These are phyloP conservation scores for Helicoverpa zea DNA, from an alignment of 1,140 invertebrate species.

Conservation along the genomic window DNA sequence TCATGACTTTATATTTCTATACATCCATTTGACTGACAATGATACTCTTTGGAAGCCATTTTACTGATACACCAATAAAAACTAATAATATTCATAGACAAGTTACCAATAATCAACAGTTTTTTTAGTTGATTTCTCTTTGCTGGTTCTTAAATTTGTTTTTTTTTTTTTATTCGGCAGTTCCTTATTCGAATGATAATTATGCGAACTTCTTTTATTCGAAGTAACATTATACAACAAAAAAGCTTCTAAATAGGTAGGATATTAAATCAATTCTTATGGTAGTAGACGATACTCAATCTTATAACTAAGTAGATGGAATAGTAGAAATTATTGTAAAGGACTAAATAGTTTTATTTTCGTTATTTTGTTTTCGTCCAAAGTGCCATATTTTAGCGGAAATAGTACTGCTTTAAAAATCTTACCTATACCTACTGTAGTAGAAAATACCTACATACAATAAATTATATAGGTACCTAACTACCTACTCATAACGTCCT, in stretches of 20 bases:
- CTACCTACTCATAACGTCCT: not conserved
- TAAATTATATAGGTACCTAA: not conserved
- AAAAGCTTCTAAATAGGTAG: not conserved
- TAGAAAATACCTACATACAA: no score
- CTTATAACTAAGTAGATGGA: slow-evolving; percentile 3
- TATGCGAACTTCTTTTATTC: not conserved
- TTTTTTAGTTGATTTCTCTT: no score
- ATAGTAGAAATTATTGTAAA: slow-evolving; percentile 17
- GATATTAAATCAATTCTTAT: slow-evolving; percentile 25
- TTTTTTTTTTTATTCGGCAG: no score
- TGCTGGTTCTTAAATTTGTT: no score
- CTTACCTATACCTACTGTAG: not conserved
- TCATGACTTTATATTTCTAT: not conserved
- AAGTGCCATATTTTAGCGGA: slow-evolving; percentile 19
- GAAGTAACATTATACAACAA: not conserved
- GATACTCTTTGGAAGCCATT: not conserved
- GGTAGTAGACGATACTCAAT: slow-evolving; percentile 15
- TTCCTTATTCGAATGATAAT: no score
- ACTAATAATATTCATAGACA: no score
- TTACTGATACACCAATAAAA: no score
- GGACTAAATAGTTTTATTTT: slow-evolving; percentile 14
- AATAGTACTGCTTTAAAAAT: not conserved
- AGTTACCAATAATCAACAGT: no score
- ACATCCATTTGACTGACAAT: slow-evolving; percentile 59
- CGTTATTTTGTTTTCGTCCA: not conserved